These are phyloP conservation scores for Peromyscus attwateri DNA, from an alignment of 2,797 vertebrate species.

Conservation along the genomic window DNA sequence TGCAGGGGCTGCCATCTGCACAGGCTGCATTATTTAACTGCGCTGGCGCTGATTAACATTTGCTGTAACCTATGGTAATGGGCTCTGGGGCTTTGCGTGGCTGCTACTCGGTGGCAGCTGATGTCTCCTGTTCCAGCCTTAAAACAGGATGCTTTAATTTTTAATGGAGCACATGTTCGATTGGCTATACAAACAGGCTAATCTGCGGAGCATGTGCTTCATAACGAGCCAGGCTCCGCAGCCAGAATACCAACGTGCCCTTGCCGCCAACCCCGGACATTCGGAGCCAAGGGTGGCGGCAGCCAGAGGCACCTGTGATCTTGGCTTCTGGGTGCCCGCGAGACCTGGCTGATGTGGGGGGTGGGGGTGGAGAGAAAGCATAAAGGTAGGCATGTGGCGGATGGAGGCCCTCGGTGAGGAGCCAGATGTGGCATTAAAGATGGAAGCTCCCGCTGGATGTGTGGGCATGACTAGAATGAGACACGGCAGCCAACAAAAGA, in stretches of 20 bases:
- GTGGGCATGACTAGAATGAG: constrained; percentile 7
- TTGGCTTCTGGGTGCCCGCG: background rate
- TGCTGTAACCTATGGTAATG: constrained; percentile 94
- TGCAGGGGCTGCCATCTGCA: constrained; percentile 92
- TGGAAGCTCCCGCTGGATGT: constrained; percentile 9
- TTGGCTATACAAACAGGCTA: constrained; percentile 94
- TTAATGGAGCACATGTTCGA: constrained; percentile 95
- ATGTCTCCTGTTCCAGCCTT: constrained; percentile 92
- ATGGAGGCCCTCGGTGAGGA: background rate
- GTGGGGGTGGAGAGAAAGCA: background rate
- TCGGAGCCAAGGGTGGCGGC: constrained; percentile 60
- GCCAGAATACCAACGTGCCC: constrained; percentile 89
- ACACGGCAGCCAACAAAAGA: background rate
- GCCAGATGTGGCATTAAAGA: constrained; percentile 73
- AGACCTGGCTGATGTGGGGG: background rate
- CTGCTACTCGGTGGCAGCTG: constrained; percentile 92
- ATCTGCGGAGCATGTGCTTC: constrained; percentile 94
- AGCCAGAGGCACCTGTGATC: constrained; percentile 73
- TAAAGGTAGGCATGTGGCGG: constrained; percentile 9
- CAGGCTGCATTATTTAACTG: constrained; percentile 94
- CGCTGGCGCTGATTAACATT: constrained; percentile 93
- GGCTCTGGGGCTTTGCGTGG: constrained; percentile 92
- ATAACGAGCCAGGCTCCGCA: constrained; percentile 89
- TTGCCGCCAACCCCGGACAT: constrained; percentile 76
- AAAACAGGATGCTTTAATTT: constrained; percentile 94